phyloP scores from a whole-genome alignment of 53 echinoderm and acorn worm species.

The Astropecten irregularis region DNA sequence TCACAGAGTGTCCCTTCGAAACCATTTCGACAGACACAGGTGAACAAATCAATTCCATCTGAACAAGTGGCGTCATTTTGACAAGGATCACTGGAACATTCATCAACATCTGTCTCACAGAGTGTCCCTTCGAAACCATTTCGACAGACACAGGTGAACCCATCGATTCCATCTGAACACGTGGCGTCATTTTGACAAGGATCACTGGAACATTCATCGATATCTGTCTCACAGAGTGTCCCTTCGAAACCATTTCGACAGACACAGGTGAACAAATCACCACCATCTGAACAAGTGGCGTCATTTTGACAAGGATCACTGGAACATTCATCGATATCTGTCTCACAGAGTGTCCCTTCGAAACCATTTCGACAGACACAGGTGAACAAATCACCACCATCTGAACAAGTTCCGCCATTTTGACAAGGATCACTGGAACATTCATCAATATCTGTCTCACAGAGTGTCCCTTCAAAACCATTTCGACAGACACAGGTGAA shows the following conservation, averaged over 20 bases:
- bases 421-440: conserved; percentile 25
- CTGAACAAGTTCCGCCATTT: conserved; percentile 24
- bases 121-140: conserved; percentile 11
- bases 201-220: conserved; percentile 18
- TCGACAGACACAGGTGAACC: neutral
- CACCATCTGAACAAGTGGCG: conserved; percentile 24
- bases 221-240: conserved; percentile 3
- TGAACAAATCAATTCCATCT: neutral
- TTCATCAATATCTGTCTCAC: conserved; percentile 28
- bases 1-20: conserved; percentile 13
- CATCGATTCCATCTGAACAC: neutral
- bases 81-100: neutral
- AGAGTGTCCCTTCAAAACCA: neutral
- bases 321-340: conserved; percentile 21
- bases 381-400: neutral
- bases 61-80: conserved; percentile 18
- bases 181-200: conserved; percentile 32
- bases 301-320: conserved; percentile 15
- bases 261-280: neutral
- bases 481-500: neutral
- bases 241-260: conserved; percentile 24
- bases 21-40: neutral
- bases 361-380: conserved; percentile 15
- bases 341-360: conserved; percentile 20
- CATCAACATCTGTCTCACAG: conserved; percentile 23